Percentiles rank a stretch among this genome's conserved stretches.
Conservation (phyloP, 2,113 vertebrate species). For the Forbesichthys agassizii region DNA sequence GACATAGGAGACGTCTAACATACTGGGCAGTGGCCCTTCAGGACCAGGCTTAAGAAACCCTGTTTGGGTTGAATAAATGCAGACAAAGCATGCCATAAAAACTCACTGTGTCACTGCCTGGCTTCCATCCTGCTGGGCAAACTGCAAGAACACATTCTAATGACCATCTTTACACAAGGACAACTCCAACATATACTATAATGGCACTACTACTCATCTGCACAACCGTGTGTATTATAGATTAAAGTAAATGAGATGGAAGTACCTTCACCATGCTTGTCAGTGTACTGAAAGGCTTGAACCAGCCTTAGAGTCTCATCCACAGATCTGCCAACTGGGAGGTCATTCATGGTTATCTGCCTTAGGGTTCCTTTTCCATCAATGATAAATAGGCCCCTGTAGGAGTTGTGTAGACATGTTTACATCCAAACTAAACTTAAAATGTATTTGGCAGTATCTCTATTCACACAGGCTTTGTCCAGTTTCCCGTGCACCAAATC, state of each 20-base stretch:
- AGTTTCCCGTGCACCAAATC: too few species aligned
- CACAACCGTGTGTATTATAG: not conserved
- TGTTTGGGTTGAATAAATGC: not conserved
- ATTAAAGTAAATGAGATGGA: not conserved
- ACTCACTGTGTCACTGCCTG: slow-evolving; percentile 97
- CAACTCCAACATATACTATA: not conserved
- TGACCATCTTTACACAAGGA: not conserved
- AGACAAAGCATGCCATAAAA: not conserved
- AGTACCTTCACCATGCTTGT: slow-evolving; percentile 95
- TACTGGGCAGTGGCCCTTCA: too few species aligned
- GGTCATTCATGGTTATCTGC: slow-evolving; percentile 97
- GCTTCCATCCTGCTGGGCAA: slow-evolving; percentile 97
- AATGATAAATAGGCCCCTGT: slow-evolving; percentile 95
- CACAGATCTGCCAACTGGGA: slow-evolving; percentile 94
- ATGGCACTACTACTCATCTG: not conserved
- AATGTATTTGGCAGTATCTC: too few species aligned
- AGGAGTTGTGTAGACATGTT: slow-evolving; percentile 29
- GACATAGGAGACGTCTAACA: too few species aligned
- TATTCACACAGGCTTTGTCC: too few species aligned
- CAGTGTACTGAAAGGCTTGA: slow-evolving; percentile 96
- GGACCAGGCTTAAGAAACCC: too few species aligned
- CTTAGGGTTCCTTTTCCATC: slow-evolving; percentile 90
- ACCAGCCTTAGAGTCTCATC: slow-evolving; percentile 94
- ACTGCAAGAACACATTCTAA: slow-evolving; percentile 71
- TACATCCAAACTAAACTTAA: not conserved